phyloP scores from a whole-genome alignment of 2,888 invertebrate species.

The Apodemia hepburni region DNA sequence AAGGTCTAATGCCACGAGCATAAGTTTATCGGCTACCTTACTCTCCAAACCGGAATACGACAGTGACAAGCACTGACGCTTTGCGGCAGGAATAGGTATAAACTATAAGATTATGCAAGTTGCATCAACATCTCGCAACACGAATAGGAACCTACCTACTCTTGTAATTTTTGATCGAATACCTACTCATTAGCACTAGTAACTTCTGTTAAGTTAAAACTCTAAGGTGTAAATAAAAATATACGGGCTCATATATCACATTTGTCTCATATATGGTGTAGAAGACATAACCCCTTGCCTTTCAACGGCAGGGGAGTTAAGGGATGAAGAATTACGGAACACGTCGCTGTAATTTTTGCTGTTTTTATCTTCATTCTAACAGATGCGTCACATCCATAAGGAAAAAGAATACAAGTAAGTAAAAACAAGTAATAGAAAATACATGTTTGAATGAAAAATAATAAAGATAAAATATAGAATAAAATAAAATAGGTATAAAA shows the following conservation, averaged over 20 bases:
- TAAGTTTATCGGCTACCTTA: no score
- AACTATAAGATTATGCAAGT: no score
- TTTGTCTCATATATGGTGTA: slow-evolving; percentile 2
- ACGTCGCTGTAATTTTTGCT: slow-evolving; percentile 4
- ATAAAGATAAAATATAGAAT: background rate
- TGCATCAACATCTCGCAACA: no score
- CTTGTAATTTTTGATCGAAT: no score
- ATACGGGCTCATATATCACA: background rate
- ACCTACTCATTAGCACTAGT: no score
- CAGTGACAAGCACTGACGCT: no score
- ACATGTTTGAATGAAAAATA: background rate
- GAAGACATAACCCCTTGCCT: background rate
- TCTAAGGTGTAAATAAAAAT: slow-evolving; percentile 1
- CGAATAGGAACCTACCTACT: no score
- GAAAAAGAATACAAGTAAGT: background rate
- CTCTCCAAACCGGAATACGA: no score
- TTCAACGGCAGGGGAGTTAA: background rate
- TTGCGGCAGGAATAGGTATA: no score
- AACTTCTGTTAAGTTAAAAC: background rate
- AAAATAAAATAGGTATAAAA: no score
- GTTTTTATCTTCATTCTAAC: slow-evolving; percentile 7
- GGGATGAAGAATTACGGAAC: slow-evolving; percentile 5
- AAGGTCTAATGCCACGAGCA: no score
- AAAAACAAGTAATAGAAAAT: background rate
- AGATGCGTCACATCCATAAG: slow-evolving; percentile 1